Evolutionary conservation across 2,797 vertebrate species (phyloP).

Genomic region (Amniataba percoides): DNA sequence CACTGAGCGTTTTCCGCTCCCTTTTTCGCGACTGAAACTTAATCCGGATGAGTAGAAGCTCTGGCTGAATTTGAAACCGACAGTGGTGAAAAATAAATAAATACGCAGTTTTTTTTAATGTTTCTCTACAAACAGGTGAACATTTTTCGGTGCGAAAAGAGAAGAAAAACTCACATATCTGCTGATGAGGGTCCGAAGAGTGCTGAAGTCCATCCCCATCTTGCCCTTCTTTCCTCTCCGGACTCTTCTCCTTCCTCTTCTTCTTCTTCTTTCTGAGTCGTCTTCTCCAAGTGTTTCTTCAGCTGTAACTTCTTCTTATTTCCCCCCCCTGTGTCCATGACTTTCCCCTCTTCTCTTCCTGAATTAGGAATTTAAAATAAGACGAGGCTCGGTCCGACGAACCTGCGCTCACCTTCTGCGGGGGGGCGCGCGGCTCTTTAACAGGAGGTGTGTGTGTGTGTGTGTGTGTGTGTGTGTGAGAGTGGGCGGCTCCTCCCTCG

Average conservation of each 20-base stretch:
- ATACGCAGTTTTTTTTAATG: too few species aligned
- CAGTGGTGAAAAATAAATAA: background rate
- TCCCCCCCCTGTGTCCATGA: slow-evolving; percentile 78
- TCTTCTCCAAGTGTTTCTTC: slow-evolving; percentile 35
- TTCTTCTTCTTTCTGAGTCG: slow-evolving; percentile 39
- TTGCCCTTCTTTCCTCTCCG: slow-evolving; percentile 49
- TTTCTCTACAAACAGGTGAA: too few species aligned
- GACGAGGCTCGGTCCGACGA: background rate
- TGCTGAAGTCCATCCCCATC: slow-evolving; percentile 92
- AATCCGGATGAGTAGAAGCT: slow-evolving; percentile 60
- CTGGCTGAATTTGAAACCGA: slow-evolving; percentile 54
- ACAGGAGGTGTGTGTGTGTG: slow-evolving; percentile 4
- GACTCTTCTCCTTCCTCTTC: slow-evolving; percentile 35
- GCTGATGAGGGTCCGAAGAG: slow-evolving; percentile 91
- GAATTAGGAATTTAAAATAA: background rate
- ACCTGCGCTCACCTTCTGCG: slow-evolving; percentile 31
- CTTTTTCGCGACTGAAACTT: slow-evolving; percentile 62
- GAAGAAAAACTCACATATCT: slow-evolving; percentile 96
- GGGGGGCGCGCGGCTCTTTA: background rate
- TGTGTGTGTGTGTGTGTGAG: too few species aligned
- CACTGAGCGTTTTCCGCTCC: background rate
- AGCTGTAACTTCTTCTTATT: slow-evolving; percentile 67
- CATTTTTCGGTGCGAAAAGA: too few species aligned
- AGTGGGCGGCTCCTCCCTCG: slow-evolving; percentile 10
- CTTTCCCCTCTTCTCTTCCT: slow-evolving; percentile 59